phyloP scores from a whole-genome alignment of 2,113 vertebrate genomes.

The Ranitomeya variabilis region DNA sequence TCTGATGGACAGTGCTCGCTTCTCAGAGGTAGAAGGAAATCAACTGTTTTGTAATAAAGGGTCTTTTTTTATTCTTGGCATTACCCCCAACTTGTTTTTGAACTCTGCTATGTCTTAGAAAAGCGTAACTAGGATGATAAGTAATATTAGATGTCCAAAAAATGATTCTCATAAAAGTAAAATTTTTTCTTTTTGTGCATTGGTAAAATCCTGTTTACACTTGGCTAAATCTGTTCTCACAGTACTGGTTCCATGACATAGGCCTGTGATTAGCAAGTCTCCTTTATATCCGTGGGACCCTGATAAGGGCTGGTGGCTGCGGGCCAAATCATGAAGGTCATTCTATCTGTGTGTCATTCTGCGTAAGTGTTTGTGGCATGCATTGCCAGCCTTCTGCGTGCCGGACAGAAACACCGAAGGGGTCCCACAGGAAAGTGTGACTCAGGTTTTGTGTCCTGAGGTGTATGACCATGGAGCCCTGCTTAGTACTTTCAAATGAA shows the following conservation, averaged over 20 bases:
- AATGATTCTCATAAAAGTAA: not conserved
- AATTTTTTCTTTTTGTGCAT: not conserved
- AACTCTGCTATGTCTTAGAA: not conserved
- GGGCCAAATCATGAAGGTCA: slow-evolving; percentile 40
- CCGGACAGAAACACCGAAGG: not conserved
- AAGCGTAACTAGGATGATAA: not conserved
- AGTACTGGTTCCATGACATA: slow-evolving; percentile 27
- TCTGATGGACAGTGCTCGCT: no score
- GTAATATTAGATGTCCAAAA: not conserved
- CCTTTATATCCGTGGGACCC: slow-evolving; percentile 40
- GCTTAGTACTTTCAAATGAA: not conserved
- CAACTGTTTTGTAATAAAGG: no score
- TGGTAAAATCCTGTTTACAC: not conserved
- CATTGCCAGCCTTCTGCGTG: not conserved
- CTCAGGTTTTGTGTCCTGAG: not conserved
- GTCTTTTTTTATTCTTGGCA: not conserved
- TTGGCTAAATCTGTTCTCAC: not conserved
- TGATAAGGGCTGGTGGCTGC: slow-evolving; percentile 43
- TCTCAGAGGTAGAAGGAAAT: no score
- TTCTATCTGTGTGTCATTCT: slow-evolving; percentile 36
- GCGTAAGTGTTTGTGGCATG: slow-evolving; percentile 32
- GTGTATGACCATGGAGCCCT: not conserved
- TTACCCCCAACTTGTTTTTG: not conserved
- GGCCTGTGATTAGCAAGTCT: slow-evolving; percentile 13
- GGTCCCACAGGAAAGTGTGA: slow-evolving; percentile 35